Evolutionary conservation across 1,140 invertebrate species (phyloP), one percentile per base, ranked within the genome.

Genomic region (Drosophila biarmipes): DNA sequence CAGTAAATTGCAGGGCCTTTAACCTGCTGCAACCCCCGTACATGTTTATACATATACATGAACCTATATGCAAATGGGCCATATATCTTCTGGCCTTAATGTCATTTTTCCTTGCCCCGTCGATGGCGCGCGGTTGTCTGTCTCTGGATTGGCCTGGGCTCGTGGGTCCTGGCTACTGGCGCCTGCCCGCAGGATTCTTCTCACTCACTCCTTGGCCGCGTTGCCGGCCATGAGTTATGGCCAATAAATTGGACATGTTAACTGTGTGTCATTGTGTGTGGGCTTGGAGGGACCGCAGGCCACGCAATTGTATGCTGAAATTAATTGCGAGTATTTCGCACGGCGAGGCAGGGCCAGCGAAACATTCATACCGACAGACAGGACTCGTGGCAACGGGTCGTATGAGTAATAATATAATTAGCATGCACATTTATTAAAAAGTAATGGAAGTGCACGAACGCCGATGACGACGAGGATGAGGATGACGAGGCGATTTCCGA

Each of bases 241-340:
- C 79, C 84, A 87, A 87, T 87, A 87, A 87, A 87, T 87, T 87
- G 84, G 84, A 87, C 84, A 87, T 87, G 84, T 87, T 87, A 87
- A 87, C 79, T 89, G 84, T 89, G 79, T 87, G 78, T 79, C 79
- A 82, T 69, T 73, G 58, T 78, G 75, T 52, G 59, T 72, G 62
- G 54, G 37, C 55, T n/a, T n/a, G n/a, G 61, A 69, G 78, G 74
- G 73, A 85, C 82, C 81, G 54, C 82, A 87, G 82, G 82, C 81
- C 82, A 66, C 67, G 84, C 84, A 86, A 86, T 82, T 86, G 87
- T 87, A 82, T 82, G 66, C 74, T 87, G 78, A 86, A 86, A 86
- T 86, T 86, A 86, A 86, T 86, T 87, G 82, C 82, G 62, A 86
- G 82, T 71, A 76, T 87, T 86, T 78, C 84, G 74, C 64, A 54